Evolutionary conservation across 2,888 invertebrate species (phyloP), one percentile per base, ranked within the genome.

Genomic region (Rosalia funebris): DNA sequence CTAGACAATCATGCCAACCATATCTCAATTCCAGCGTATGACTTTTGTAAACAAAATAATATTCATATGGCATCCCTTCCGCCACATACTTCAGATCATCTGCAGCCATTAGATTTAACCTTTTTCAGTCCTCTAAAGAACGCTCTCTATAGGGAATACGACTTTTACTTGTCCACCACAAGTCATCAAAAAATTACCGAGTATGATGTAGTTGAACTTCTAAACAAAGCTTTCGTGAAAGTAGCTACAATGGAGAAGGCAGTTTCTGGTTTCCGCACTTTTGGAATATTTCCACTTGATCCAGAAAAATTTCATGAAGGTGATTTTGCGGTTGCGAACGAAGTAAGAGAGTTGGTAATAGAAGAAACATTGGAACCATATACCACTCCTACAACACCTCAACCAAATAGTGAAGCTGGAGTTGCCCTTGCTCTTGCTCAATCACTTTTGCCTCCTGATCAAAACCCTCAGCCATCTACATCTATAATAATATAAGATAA

Each of bases 141-240:
- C 3, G 2, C 45, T 1, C 11, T 3, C 12, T 12, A 44, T 17
- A 48, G 48, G 41, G 60, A 62, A 48, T 65, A 41, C 31, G 60
- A 65, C 46, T 19, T 65, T 17, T 62, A 62, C 41, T 10, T 65
- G 25, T 48, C 56, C 12, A 25, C 14, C 11, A 1, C 1, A 14
- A 50, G 60, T 25, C 62, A 66, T 47, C 41, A 55, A 62, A 62
- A 63, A 61, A 63, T 63, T 9, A 65, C 57, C 2, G 56, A 60
- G 19, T 62, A 57, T 56, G 54, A 66, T 45, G 11, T 61, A 14
- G 60, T 61, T 44, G 63, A 65, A 37, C 42, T 65, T 7, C 31
- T 67, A 42, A 68, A 62, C 44, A 68, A 68, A 48, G 63, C 63
- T 7, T 68, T 65, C 11, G 63, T 63, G 55, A 61, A 65, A 60